phyloP scores from a whole-genome alignment of 2,888 invertebrate species.

The Thumatha senex region DNA sequence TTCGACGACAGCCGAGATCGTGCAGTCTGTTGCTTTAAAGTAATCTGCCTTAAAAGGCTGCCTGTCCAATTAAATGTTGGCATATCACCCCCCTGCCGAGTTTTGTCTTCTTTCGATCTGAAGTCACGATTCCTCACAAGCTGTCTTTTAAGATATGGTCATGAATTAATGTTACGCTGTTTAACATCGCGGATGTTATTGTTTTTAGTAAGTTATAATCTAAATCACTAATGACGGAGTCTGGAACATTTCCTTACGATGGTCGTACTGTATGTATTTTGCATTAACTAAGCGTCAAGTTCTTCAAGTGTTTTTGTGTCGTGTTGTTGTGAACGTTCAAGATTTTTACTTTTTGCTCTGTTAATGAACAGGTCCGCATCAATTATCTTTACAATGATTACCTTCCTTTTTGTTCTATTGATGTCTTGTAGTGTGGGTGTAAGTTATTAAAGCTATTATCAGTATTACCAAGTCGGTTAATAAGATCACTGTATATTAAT shows the following conservation, averaged over 20 bases:
- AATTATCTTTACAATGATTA: conserved; percentile 42
- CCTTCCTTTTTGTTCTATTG: conserved; percentile 38
- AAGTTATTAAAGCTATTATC: conserved; percentile 16
- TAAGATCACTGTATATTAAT: conserved; percentile 17
- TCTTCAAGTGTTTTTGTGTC: conserved; percentile 39
- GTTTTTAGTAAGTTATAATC: conserved; percentile 31
- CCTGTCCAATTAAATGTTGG: conserved; percentile 55
- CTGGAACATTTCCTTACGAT: conserved; percentile 25
- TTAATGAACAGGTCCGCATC: conserved; percentile 44
- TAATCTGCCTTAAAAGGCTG: conserved; percentile 52
- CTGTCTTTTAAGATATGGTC: conserved; percentile 24
- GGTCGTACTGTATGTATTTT: conserved; percentile 33
- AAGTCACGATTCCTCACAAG: conserved; percentile 44
- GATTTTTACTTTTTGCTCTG: conserved; percentile 32
- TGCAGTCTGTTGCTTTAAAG: conserved; percentile 52
- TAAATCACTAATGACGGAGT: conserved; percentile 31
- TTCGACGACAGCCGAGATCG: conserved; percentile 52
- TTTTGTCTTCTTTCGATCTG: conserved; percentile 48
- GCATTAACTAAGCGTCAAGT: conserved; percentile 36
- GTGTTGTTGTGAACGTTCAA: conserved; percentile 26
- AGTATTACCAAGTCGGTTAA: conserved; percentile 16
- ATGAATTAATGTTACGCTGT: conserved; percentile 22
- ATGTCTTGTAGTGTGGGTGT: conserved; percentile 26
- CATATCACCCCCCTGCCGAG: conserved; percentile 49
- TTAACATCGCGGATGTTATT: conserved; percentile 32